A percentile compares a stretch with the other conserved stretches of the same genome.
Evolutionary conservation across 2,888 invertebrate genomes (phyloP).

Genomic region (Augiades crinisus): DNA sequence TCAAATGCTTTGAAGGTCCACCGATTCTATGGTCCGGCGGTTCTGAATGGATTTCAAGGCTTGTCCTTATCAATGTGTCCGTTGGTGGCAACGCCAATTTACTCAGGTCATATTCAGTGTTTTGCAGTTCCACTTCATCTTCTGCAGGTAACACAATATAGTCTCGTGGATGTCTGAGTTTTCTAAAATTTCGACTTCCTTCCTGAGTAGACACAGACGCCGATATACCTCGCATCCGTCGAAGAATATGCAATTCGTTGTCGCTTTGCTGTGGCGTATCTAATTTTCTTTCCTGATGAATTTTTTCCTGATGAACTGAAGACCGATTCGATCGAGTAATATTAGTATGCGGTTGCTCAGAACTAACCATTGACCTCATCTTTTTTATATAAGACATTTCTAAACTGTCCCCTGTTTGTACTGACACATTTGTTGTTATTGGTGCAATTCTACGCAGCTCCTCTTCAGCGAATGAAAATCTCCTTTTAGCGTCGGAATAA

Average conservation of each 20-base stretch:
- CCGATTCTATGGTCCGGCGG: slow-evolving; percentile 15
- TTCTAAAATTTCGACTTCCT: not conserved
- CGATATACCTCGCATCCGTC: slow-evolving; percentile 6
- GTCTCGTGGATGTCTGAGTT: slow-evolving; percentile 11
- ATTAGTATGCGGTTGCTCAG: too few species aligned
- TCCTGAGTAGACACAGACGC: not conserved
- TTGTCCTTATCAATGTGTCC: not conserved
- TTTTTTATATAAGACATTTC: slow-evolving; percentile 39
- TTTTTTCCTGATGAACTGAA: not conserved
- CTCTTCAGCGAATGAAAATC: slow-evolving; percentile 49
- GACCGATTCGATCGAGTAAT: too few species aligned
- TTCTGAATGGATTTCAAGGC: slow-evolving; percentile 29
- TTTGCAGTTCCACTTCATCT: slow-evolving; percentile 46
- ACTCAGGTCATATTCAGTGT: slow-evolving; percentile 40
- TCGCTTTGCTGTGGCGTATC: not conserved
- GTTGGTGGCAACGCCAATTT: not conserved
- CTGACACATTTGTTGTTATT: slow-evolving; percentile 39
- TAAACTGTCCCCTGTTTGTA: slow-evolving; percentile 63
- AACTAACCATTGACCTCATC: too few species aligned
- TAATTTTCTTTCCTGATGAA: not conserved
- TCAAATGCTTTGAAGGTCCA: slow-evolving; percentile 43
- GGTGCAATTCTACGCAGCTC: slow-evolving; percentile 49
- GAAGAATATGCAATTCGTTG: slow-evolving; percentile 11
- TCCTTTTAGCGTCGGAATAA: not conserved
- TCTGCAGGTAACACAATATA: slow-evolving; percentile 7